Conservation (phyloP, 2,113 vertebrate species). For the Nibea coibor region DNA sequence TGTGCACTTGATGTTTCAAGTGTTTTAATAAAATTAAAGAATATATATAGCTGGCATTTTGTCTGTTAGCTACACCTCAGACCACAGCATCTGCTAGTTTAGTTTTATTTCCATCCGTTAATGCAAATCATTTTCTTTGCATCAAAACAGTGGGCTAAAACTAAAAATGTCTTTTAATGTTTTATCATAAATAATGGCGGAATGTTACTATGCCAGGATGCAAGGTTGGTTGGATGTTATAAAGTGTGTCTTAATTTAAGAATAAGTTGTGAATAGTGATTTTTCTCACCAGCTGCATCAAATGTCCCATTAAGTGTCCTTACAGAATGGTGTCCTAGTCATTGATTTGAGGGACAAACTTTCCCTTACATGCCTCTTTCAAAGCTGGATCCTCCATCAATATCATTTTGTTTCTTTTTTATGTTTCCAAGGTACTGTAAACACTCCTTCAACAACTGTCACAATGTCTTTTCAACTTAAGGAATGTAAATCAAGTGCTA, state of each 20-base stretch:
- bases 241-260: constrained; percentile 58
- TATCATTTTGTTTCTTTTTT: neutral
- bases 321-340: neutral
- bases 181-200: constrained; percentile 47
- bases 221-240: constrained; percentile 24
- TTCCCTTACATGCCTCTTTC: constrained; percentile 29
- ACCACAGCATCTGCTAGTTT: neutral
- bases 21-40: constrained; percentile 2
- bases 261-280: constrained; percentile 39
- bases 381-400: neutral
- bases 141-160: neutral
- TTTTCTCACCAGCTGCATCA: constrained; percentile 21
- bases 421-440: neutral
- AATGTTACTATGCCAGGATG: constrained; percentile 25
- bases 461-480: neutral
- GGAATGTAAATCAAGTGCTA: neutral
- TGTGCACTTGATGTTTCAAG: constrained; percentile 12
- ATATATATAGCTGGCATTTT: neutral
- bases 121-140: neutral
- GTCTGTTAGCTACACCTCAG: neutral
- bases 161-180: constrained; percentile 48
- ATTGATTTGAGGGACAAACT: neutral
- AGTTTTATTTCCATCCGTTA: constrained; percentile 14
- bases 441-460: neutral
- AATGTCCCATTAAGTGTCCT: constrained; percentile 12